A percentile compares a stretch with the other conserved stretches of the same genome.
These are phyloP conservation scores for Chymomyza fuscimana DNA, from an alignment of 2,888 invertebrate genomes.

Conservation along the genomic window DNA sequence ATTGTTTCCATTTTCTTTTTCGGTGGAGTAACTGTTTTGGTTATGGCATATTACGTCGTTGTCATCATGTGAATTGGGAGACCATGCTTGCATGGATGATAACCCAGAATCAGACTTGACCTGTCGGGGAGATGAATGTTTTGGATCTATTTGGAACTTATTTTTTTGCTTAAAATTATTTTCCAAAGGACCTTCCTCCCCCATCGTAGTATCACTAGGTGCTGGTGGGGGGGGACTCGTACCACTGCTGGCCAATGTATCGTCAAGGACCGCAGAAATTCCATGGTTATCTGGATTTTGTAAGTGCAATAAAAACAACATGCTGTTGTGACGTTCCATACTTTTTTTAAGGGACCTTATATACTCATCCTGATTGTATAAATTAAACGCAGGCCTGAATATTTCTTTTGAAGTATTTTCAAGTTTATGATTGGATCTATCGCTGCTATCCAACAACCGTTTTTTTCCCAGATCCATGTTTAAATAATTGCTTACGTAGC, in stretches of 20 bases:
- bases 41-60: slow-evolving; percentile 13
- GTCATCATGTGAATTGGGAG: slow-evolving; percentile 85
- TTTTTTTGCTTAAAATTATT: slow-evolving; percentile 51
- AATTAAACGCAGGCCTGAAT: slow-evolving; percentile 55
- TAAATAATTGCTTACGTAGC: slow-evolving; percentile 38
- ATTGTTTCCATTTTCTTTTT: slow-evolving; percentile 43
- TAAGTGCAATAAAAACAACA: slow-evolving; percentile 78
- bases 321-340: slow-evolving; percentile 78
- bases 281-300: slow-evolving; percentile 78
- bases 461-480: slow-evolving; percentile 47
- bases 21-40: slow-evolving; percentile 41
- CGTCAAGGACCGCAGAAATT: slow-evolving; percentile 53
- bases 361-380: slow-evolving; percentile 79
- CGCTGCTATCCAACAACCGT: slow-evolving; percentile 25
- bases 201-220: slow-evolving; percentile 81
- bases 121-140: slow-evolving; percentile 60
- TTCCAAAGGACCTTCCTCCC: slow-evolving; percentile 25
- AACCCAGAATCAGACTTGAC: slow-evolving; percentile 92
- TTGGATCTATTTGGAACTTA: slow-evolving; percentile 21
- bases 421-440: slow-evolving; percentile 26
- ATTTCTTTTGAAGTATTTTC: slow-evolving; percentile 2
- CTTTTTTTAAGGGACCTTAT: slow-evolving; percentile 77
- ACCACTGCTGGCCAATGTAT: slow-evolving; percentile 77
- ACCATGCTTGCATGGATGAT: slow-evolving; percentile 93
- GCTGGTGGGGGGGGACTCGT: slow-evolving; percentile 91